phyloP scores from a whole-genome alignment of 2,797 vertebrate species.

The Clarias platycephalus region DNA sequence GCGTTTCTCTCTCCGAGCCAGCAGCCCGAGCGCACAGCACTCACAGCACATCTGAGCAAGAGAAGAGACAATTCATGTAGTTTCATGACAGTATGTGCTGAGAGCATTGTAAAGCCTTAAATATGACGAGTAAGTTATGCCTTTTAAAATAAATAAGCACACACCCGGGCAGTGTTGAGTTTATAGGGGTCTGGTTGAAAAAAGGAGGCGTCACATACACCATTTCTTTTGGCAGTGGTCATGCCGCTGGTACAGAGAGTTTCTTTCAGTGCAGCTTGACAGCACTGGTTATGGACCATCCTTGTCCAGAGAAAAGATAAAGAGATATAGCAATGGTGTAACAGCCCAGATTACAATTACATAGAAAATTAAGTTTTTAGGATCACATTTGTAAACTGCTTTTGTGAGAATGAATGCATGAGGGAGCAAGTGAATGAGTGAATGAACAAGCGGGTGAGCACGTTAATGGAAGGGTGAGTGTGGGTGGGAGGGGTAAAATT shows the following conservation, averaged over 20 bases:
- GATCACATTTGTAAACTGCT: neutral
- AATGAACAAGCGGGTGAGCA: too few species aligned
- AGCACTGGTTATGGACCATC: constrained; percentile 84
- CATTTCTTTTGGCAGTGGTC: constrained; percentile 66
- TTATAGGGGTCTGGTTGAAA: constrained; percentile 67
- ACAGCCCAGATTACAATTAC: neutral
- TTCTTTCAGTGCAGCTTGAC: constrained; percentile 69
- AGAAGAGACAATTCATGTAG: neutral
- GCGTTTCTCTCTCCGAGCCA: constrained; percentile 63
- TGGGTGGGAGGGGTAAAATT: too few species aligned
- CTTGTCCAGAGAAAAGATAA: constrained; percentile 63
- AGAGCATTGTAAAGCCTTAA: neutral
- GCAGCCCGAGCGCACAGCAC: constrained; percentile 83
- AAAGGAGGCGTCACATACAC: constrained; percentile 66
- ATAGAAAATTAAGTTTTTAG: neutral
- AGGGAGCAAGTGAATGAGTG: too few species aligned
- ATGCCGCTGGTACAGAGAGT: constrained; percentile 76
- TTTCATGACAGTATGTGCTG: neutral
- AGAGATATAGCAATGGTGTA: neutral
- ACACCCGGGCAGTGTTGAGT: constrained; percentile 78
- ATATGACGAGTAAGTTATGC: neutral
- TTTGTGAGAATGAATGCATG: neutral
- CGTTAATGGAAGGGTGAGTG: too few species aligned
- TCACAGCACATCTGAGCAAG: constrained; percentile 82
- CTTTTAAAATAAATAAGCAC: constrained; percentile 18